These are phyloP conservation scores for Drosophila macrospina DNA, from an alignment of 2,888 invertebrate species.

Conservation along the genomic window DNA sequence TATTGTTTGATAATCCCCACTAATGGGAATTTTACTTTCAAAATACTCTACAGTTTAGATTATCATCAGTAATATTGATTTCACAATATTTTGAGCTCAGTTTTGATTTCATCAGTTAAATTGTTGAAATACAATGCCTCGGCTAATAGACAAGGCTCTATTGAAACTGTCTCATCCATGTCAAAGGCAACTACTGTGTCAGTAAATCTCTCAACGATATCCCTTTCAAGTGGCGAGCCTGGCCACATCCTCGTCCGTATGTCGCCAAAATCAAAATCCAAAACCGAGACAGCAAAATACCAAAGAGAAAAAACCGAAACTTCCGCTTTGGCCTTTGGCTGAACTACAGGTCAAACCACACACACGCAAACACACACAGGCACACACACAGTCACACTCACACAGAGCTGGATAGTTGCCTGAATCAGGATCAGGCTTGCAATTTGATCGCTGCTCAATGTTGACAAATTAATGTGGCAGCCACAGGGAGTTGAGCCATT, in stretches of 20 bases:
- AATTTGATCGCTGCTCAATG: slow-evolving; percentile 63
- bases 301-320: slow-evolving; percentile 44
- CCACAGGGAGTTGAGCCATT: slow-evolving; percentile 27
- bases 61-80: slow-evolving; percentile 18
- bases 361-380: slow-evolving; percentile 29
- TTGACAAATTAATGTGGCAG: slow-evolving; percentile 77
- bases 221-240: slow-evolving; percentile 52
- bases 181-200: slow-evolving; percentile 29
- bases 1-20: slow-evolving; percentile 9
- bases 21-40: slow-evolving; percentile 13
- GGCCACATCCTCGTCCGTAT: slow-evolving; percentile 50
- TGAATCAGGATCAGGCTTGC: slow-evolving; percentile 52
- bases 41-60: slow-evolving; percentile 16
- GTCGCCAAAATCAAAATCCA: slow-evolving; percentile 43
- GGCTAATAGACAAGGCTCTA: slow-evolving; percentile 43
- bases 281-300: slow-evolving; percentile 16
- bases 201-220: slow-evolving; percentile 50
- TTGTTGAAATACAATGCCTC: slow-evolving; percentile 39
- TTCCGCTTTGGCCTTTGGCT: slow-evolving; percentile 60
- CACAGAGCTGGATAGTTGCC: slow-evolving; percentile 9
- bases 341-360: slow-evolving; percentile 61
- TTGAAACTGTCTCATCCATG: slow-evolving; percentile 56
- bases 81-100: neutral
- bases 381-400: slow-evolving; percentile 35
- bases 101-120: slow-evolving; percentile 34